A percentile compares a stretch with the other conserved stretches of the same genome.
Evolutionary conservation across 2,888 invertebrate species (phyloP).

Genomic region (Druceiella hillmani): DNA sequence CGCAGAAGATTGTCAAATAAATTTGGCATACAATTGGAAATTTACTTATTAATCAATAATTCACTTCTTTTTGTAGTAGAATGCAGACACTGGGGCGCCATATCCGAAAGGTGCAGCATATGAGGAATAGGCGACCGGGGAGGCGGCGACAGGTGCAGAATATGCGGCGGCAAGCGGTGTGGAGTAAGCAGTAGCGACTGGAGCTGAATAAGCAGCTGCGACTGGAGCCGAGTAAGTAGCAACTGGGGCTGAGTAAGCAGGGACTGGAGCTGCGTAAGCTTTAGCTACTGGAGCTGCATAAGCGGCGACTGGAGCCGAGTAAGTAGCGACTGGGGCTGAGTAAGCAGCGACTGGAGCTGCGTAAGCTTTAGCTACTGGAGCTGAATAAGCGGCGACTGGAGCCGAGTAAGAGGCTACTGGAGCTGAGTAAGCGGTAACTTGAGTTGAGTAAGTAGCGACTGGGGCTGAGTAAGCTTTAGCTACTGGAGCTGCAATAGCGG

Average conservation of each 20-base stretch:
- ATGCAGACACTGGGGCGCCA: not conserved
- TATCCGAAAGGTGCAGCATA: conserved; percentile 23
- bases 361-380: conserved; percentile 30
- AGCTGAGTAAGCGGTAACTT: conserved; percentile 29
- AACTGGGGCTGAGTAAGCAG: conserved; percentile 28
- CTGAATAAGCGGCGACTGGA: conserved; percentile 40
- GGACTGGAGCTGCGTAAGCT: conserved; percentile 28
- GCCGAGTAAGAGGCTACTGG: conserved; percentile 35
- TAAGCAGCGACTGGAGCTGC: conserved; percentile 29
- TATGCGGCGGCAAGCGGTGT: conserved; percentile 29
- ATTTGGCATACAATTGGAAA: too few species aligned
- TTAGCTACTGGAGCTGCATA: conserved; percentile 37
- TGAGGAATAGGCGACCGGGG: conserved; percentile 24
- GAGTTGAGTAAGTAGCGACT: conserved; percentile 26
- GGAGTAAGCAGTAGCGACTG: conserved; percentile 26
- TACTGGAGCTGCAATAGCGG: too few species aligned
- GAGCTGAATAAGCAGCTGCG: conserved; percentile 43
- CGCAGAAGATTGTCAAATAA: too few species aligned
- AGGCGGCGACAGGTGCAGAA: conserved; percentile 26
- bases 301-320: conserved; percentile 37
- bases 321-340: conserved; percentile 31
- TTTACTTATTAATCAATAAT: too few species aligned
- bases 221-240: conserved; percentile 38
- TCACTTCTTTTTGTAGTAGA: too few species aligned
- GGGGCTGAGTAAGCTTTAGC: conserved; percentile 43